phyloP scores from a whole-genome alignment of 2,797 vertebrate genomes.

The Gymnoscopelus microlampas region DNA sequence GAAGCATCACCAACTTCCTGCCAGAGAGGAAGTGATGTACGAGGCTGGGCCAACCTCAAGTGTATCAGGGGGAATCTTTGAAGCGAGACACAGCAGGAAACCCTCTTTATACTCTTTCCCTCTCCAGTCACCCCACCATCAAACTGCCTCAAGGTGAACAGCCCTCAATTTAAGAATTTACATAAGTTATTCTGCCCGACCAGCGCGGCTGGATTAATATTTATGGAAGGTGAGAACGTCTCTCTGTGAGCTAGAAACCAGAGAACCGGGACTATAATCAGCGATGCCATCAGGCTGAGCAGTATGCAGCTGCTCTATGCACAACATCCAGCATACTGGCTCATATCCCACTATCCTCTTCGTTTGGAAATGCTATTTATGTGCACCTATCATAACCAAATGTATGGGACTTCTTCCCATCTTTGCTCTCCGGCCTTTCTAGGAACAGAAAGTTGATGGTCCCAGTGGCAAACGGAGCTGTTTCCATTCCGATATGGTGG shows the following conservation, averaged over 20 bases:
- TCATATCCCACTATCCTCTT: too few species aligned
- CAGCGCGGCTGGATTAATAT: constrained; percentile 70
- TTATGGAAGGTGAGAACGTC: constrained; percentile 58
- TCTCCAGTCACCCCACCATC: constrained; percentile 71
- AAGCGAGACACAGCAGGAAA: neutral
- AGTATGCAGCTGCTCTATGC: constrained; percentile 42
- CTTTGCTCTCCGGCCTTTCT: neutral
- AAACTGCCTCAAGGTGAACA: constrained; percentile 76
- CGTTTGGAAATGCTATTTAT: too few species aligned
- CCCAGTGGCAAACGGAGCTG: too few species aligned
- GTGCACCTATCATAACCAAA: too few species aligned
- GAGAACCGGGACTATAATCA: constrained; percentile 46
- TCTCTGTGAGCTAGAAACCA: constrained; percentile 39
- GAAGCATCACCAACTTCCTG: constrained; percentile 20
- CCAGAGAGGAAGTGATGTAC: constrained; percentile 26
- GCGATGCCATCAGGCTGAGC: constrained; percentile 48
- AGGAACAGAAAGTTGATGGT: neutral
- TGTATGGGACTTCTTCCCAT: constrained; percentile 29
- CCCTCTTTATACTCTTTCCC: neutral
- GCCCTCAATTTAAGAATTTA: constrained; percentile 71
- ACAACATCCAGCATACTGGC: neutral
- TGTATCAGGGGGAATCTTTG: constrained; percentile 25
- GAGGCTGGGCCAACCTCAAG: constrained; percentile 4
- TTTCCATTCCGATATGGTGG: too few species aligned
- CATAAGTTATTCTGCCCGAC: constrained; percentile 71